phyloP scores from a whole-genome alignment of 2,888 invertebrate genomes.

The Bibio marci region DNA sequence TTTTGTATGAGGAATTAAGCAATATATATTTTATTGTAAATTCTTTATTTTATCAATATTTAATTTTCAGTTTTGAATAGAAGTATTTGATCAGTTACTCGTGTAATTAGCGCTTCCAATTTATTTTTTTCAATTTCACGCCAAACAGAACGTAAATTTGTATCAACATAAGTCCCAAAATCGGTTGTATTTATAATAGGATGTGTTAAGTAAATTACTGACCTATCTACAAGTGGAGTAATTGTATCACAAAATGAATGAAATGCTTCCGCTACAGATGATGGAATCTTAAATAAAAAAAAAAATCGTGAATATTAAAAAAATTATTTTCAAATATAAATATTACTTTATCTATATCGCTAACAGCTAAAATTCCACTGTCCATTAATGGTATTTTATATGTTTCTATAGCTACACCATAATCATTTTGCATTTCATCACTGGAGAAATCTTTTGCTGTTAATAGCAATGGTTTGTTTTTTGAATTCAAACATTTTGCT shows the following conservation, averaged over 20 bases:
- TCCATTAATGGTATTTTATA: slow-evolving; percentile 16
- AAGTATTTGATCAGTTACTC: slow-evolving; percentile 24
- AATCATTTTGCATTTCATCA: slow-evolving; percentile 13
- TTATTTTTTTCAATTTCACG: slow-evolving; percentile 14
- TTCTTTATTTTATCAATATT: no score
- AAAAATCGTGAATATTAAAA: neutral
- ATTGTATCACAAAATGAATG: slow-evolving; percentile 39
- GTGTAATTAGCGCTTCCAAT: slow-evolving; percentile 20
- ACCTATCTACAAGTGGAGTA: slow-evolving; percentile 28
- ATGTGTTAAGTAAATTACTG: slow-evolving; percentile 29
- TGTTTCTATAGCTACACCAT: slow-evolving; percentile 19
- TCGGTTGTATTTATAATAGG: slow-evolving; percentile 13
- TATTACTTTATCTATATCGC: slow-evolving; percentile 20
- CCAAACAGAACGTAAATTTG: slow-evolving; percentile 13
- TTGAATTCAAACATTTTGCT: slow-evolving; percentile 3
- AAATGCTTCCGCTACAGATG: slow-evolving; percentile 28
- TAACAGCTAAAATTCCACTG: slow-evolving; percentile 20
- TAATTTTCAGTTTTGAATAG: slow-evolving; percentile 8
- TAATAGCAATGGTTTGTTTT: slow-evolving; percentile 11
- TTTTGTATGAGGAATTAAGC: no score
- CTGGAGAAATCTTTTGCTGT: slow-evolving; percentile 14
- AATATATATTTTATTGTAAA: no score
- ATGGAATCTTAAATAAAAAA: slow-evolving; percentile 16
- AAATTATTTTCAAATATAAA: slow-evolving; percentile 1
- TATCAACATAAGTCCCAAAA: slow-evolving; percentile 4